Evolutionary conservation across 2,797 vertebrate species (phyloP).

Genomic region (Danio kyathit): DNA sequence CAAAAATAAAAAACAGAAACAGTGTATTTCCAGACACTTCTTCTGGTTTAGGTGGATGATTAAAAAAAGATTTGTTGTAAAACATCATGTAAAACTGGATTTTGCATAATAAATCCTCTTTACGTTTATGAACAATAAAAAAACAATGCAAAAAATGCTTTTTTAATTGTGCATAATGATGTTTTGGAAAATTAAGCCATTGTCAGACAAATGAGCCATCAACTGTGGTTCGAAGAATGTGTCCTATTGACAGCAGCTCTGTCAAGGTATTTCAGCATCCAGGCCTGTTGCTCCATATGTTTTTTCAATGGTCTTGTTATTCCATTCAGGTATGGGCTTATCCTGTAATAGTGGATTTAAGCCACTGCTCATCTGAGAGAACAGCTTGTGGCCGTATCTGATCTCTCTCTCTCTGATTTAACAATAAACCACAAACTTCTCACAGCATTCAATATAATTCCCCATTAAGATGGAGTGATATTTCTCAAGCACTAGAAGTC

Average conservation of each 20-base stretch:
- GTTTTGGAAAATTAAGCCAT: constrained; percentile 6
- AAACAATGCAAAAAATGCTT: not conserved
- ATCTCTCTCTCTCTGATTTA: constrained; percentile 20
- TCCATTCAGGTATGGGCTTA: constrained; percentile 17
- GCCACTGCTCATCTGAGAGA: constrained; percentile 6
- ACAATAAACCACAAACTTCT: constrained; percentile 23
- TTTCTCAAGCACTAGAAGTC: not conserved
- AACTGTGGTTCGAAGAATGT: constrained; percentile 6
- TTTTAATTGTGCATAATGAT: not conserved
- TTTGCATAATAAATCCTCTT: no score
- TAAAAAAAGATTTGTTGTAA: no score
- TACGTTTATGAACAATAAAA: not conserved
- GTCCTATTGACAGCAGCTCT: not conserved
- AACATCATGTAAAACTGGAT: no score
- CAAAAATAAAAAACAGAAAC: no score
- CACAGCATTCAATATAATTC: not conserved
- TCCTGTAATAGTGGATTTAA: not conserved
- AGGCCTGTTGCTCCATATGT: not conserved
- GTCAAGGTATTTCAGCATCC: not conserved
- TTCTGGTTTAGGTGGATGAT: no score
- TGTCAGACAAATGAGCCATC: not conserved
- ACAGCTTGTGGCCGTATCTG: constrained; percentile 4
- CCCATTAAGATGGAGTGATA: constrained; percentile 1
- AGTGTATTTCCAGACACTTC: no score
- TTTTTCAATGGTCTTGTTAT: constrained; percentile 12